These are phyloP conservation scores for Diarsia brunnea DNA, from an alignment of 2,888 invertebrate genomes.

Conservation along the genomic window DNA sequence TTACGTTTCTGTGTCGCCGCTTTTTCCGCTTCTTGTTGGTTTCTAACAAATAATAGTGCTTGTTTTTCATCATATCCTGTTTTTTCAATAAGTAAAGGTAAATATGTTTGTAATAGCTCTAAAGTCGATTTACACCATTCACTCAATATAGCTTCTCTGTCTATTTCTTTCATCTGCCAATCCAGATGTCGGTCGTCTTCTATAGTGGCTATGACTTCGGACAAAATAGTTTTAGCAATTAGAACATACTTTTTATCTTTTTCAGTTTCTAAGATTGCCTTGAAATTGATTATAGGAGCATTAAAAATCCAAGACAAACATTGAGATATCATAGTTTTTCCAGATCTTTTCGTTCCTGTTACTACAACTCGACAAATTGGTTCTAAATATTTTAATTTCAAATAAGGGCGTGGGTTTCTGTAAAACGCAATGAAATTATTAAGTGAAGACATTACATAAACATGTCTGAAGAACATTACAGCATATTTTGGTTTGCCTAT, in stretches of 20 bases:
- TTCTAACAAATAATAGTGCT: conserved; percentile 13
- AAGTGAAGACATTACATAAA: conserved; percentile 91
- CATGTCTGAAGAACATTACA: conserved; percentile 91
- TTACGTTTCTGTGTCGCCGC: background rate
- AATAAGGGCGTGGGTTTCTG: conserved; percentile 91
- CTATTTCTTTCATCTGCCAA: conserved; percentile 83
- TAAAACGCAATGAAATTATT: conserved; percentile 89
- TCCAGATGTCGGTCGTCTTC: conserved; percentile 79
- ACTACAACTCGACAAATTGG: conserved; percentile 91
- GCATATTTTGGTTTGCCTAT: conserved; percentile 90
- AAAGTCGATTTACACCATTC: conserved; percentile 79
- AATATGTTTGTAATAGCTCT: conserved; percentile 71
- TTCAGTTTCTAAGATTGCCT: conserved; percentile 72
- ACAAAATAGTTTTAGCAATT: conserved; percentile 79
- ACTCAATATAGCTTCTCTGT: conserved; percentile 79
- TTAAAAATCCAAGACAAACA: conserved; percentile 90
- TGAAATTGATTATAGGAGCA: conserved; percentile 84
- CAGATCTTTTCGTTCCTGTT: conserved; percentile 91
- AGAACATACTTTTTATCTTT: conserved; percentile 76
- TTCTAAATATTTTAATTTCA: conserved; percentile 90
- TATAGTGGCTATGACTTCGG: conserved; percentile 84
- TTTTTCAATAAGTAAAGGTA: conserved; percentile 70
- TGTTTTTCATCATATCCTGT: conserved; percentile 46
- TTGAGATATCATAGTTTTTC: conserved; percentile 91
- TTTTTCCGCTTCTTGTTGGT: conserved; percentile 13